Base-by-base conservation (phyloP, 2,888 invertebrate species). In the Dendrolimus pini region DNA sequence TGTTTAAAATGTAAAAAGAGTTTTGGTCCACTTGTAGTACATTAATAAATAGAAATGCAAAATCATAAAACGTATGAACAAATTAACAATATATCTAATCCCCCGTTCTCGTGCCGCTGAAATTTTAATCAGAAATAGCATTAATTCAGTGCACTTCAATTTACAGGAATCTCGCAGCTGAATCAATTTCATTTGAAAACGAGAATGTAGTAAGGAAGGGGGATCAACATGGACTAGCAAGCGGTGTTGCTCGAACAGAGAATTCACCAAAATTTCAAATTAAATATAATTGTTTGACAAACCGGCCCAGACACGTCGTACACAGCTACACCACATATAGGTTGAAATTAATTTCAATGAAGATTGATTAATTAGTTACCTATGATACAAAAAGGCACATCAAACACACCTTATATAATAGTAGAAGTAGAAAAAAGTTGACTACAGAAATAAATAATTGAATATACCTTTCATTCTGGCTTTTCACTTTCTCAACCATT, bases 121-220 rank as follows among this genome's bases (percentile, higher is more conserved):
- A 47, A 55, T 12, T 55, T 47, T 42, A 55, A 47, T 14, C 47
- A n/a, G 13, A 9, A 13, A 7, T n/a, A 6, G 53, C 13, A 13
- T 41, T 53, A 41, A 41, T 56, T 56, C 53, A 52, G 56, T 56
- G 53, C 10, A 41, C 53, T 53, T 14, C 10, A 53, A 53, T 53
- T 56, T 53, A 53, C 56, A 56, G 66, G 58, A 61, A 61, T 65
- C 72, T 71, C 68, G 66, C 65, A 60, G 63, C 62, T 65, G 66
- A 82, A 80, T 80, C 77, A 80, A 81, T 81, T 80, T 75, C 68
- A 72, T 76, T 75, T 71, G 66, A 74, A 75, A 75, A 65, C 65
- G 71, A 63, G 68, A 71, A 67, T 70, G 69, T 63, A 69, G 69
- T 67, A 69, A 65, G 72, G 71, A 62, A 62, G 61, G 61, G 66